Percentiles rank a stretch among this genome's conserved stretches.
These are phyloP conservation scores for Aethina tumida DNA, from an alignment of 1,140 invertebrate species.

Conservation along the genomic window DNA sequence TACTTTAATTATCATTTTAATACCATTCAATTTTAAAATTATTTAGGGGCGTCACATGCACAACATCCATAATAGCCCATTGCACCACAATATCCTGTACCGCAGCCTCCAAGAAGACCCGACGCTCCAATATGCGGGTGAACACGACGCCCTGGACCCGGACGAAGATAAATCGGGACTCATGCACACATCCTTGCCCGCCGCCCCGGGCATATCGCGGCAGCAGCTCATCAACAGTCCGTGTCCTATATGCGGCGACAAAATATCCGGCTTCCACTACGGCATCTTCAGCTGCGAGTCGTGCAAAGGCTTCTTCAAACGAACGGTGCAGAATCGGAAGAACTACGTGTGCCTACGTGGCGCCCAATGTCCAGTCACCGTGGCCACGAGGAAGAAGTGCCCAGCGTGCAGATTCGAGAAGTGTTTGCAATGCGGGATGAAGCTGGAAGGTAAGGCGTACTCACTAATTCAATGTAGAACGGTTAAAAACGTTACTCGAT, in stretches of 20 bases:
- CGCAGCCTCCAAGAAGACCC: slow-evolving; percentile 34
- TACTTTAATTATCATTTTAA: too few species aligned
- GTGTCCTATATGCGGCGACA: slow-evolving; percentile 91
- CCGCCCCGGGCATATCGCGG: slow-evolving; percentile 70
- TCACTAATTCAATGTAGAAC: too few species aligned
- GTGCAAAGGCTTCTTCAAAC: slow-evolving; percentile 97
- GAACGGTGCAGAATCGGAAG: slow-evolving; percentile 95
- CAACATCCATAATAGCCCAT: slow-evolving; percentile 39
- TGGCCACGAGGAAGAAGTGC: slow-evolving; percentile 91
- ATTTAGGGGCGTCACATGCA: slow-evolving; percentile 33
- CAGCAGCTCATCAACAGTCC: slow-evolving; percentile 54
- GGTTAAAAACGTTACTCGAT: slow-evolving; percentile 6
- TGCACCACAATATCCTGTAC: slow-evolving; percentile 43
- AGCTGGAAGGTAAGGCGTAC: slow-evolving; percentile 79
- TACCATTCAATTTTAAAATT: too few species aligned
- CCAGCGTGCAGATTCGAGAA: slow-evolving; percentile 95
- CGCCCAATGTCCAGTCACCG: slow-evolving; percentile 81
- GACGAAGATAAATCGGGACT: slow-evolving; percentile 34
- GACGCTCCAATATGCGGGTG: slow-evolving; percentile 22
- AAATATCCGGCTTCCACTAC: slow-evolving; percentile 92
- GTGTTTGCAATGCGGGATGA: slow-evolving; percentile 94
- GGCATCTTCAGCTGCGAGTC: slow-evolving; percentile 96
- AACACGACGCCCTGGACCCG: slow-evolving; percentile 28
- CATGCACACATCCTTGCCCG: slow-evolving; percentile 41
- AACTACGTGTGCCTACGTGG: slow-evolving; percentile 90